Percentiles rank a stretch among this genome's conserved stretches.
Conservation (phyloP, 2,888 invertebrate species). For the Pemphredon lugubris region DNA sequence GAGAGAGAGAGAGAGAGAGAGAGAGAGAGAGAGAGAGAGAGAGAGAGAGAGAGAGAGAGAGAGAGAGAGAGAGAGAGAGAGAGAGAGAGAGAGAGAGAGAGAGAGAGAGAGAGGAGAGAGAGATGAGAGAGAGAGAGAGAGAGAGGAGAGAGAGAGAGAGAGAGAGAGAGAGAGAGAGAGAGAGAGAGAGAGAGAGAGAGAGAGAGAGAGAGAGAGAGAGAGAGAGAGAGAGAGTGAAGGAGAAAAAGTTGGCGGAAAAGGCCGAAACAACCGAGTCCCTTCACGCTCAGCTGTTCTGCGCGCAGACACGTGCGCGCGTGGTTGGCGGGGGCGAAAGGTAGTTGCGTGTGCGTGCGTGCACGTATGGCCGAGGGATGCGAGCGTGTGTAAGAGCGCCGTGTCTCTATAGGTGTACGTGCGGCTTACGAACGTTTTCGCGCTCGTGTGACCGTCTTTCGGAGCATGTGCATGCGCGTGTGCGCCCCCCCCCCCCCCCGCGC, state of each 20-base stretch:
- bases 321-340: slow-evolving; percentile 64
- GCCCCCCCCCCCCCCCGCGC: slow-evolving; percentile 3
- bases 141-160: no score
- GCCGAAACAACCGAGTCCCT: slow-evolving; percentile 42
- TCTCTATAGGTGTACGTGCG: no score
- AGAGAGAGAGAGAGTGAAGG: background rate
- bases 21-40: no score
- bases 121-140: no score
- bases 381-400: no score
- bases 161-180: no score
- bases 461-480: slow-evolving; percentile 27
- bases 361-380: slow-evolving; percentile 11
- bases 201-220: background rate
- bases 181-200: no score
- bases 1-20: no score
- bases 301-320: slow-evolving; percentile 79
- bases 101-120: no score
- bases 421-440: background rate
- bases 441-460: background rate
- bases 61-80: no score
- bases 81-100: no score
- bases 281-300: slow-evolving; percentile 79
- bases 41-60: no score
- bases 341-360: slow-evolving; percentile 32
- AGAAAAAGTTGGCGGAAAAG: slow-evolving; percentile 9